Base-by-base conservation (phyloP, 2,888 invertebrate species). In the Mystacides longicornis region DNA sequence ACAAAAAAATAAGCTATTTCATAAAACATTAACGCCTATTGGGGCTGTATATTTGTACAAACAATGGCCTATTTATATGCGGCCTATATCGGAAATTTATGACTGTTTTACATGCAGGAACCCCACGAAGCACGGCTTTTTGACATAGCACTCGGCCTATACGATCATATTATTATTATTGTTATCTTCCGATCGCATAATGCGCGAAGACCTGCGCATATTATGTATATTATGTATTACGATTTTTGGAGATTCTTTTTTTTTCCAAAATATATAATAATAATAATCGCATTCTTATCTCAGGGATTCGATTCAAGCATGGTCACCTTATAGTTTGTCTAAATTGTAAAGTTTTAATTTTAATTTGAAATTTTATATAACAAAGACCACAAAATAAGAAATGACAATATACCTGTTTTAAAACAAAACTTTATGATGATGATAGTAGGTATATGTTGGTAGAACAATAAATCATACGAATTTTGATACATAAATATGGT, bases 281-380 rank as follows among this genome's bases (percentile, higher is more conserved):
- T n/a, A n/a, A n/a, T n/a, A 37, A 37, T 37, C 51, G 51, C 52
- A 48, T 37, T 33, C 37, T 52, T 42, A 51, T 49, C 52, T 42
- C 45, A 52, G 42, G 51, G 31, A 22, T 22, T 23, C 21, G 18
- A 27, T 27, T 42, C 23, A 21, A 21, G 19, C 27, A 14, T 54
- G 48, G 48, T 50, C 50, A 53, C 51, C 55, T 51, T 54, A n/a
- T n/a, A n/a, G n/a, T 75, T 75, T 75, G 77, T 76, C 77, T 75
- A 77, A 73, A 75, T 74, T 74, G 75, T 72, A 74, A 74, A 75
- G 75, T 75, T n/a, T n/a, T n/a, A n/a, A n/a, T n/a, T n/a, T n/a
- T n/a, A n/a, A n/a, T n/a, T n/a, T n/a, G n/a, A n/a, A n/a, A n/a
- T n/a, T n/a, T n/a, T n/a, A n/a, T n/a, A n/a, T n/a, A n/a, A n/a